A percentile compares a stretch with the other conserved stretches of the same genome.
Conservation (phyloP, 2,888 invertebrate genomes). For the Hoplodrina blanda region DNA sequence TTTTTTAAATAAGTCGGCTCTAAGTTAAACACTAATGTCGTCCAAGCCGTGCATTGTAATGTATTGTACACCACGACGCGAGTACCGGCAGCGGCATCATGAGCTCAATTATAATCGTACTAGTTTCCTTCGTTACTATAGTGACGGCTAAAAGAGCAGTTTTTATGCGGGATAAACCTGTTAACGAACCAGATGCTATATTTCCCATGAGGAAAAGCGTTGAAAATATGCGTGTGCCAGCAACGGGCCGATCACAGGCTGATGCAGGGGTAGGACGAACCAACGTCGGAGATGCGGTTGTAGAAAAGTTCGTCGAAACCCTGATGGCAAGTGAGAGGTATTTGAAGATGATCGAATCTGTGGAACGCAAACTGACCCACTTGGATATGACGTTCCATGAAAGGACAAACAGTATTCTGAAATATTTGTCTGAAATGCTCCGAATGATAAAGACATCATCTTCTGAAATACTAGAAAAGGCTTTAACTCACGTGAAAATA, state of each 20-base stretch:
- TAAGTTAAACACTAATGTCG: slow-evolving; percentile 53
- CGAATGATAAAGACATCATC: slow-evolving; percentile 54
- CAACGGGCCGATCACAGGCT: slow-evolving; percentile 57
- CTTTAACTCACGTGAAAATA: slow-evolving; percentile 38
- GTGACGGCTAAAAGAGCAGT: slow-evolving; percentile 42
- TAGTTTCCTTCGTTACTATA: slow-evolving; percentile 45
- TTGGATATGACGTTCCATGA: slow-evolving; percentile 80
- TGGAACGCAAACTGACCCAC: slow-evolving; percentile 78
- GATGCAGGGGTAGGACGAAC: slow-evolving; percentile 32
- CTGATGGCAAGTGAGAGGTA: slow-evolving; percentile 82
- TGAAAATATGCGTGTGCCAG: slow-evolving; percentile 43
- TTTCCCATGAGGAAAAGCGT: slow-evolving; percentile 30
- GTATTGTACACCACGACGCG: slow-evolving; percentile 39
- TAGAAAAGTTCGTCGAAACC: slow-evolving; percentile 84
- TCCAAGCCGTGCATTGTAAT: slow-evolving; percentile 51
- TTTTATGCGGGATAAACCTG: slow-evolving; percentile 30
- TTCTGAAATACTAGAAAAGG: slow-evolving; percentile 27
- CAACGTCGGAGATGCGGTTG: slow-evolving; percentile 71
- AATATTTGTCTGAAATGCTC: slow-evolving; percentile 79
- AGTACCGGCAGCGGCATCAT: slow-evolving; percentile 56
- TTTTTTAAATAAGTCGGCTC: slow-evolving; percentile 57
- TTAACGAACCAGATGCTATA: slow-evolving; percentile 17
- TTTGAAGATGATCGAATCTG: slow-evolving; percentile 79
- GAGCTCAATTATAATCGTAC: slow-evolving; percentile 50
- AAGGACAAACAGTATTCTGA: slow-evolving; percentile 76